Percentiles rank a stretch among this genome's conserved stretches.
These are phyloP conservation scores for Eilema sororculum DNA, from an alignment of 2,888 invertebrate genomes.

Conservation along the genomic window DNA sequence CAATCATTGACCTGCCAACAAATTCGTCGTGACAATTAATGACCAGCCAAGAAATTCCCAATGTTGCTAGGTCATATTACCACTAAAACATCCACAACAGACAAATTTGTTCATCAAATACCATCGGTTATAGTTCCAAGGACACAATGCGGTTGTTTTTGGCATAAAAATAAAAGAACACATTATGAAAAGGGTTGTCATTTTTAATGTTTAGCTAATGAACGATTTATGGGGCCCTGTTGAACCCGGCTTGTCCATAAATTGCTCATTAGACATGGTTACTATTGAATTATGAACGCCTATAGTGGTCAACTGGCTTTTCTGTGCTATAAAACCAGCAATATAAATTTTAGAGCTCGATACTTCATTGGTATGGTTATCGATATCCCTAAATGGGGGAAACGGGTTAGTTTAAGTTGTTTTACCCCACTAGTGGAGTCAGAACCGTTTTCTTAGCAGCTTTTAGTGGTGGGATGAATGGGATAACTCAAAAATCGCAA, in stretches of 20 bases:
- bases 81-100: background rate
- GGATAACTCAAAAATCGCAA: no score
- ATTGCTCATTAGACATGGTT: constrained; percentile 42
- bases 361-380: no score
- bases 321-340: constrained; percentile 9
- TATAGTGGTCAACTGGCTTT: constrained; percentile 35
- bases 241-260: constrained; percentile 31
- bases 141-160: constrained; percentile 72
- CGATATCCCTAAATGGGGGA: no score
- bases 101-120: constrained; percentile 33
- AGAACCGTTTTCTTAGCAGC: no score
- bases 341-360: background rate
- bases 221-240: constrained; percentile 52
- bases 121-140: constrained; percentile 61
- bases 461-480: no score
- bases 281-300: constrained; percentile 40
- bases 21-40: no score
- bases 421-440: no score
- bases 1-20: no score
- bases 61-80: background rate
- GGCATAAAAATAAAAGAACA: constrained; percentile 57
- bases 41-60: no score
- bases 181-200: constrained; percentile 70
- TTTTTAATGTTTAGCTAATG: constrained; percentile 51
- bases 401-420: no score